Evolutionary conservation across 1,140 invertebrate genomes (phyloP), one percentile per base, ranked within the genome.

Genomic region (Lepidurus apus): DNA sequence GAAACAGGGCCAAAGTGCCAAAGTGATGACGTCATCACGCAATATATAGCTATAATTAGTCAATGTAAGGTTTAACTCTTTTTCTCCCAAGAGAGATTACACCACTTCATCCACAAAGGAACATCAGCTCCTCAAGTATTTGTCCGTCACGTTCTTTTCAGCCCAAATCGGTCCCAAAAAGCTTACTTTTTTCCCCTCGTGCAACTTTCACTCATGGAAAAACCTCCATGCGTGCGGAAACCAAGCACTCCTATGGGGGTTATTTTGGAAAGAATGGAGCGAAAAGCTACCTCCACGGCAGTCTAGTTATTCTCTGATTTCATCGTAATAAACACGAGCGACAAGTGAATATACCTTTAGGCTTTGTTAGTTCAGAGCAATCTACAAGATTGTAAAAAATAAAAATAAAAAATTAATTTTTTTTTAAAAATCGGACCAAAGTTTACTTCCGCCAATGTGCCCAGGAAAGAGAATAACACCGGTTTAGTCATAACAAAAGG

Each of bases 61-160:
- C 53, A 65, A 13, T 13, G 17, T 65, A 13, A 65, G 13, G 45
- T 13, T 65, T 65, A 65, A 1, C 21, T 65, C 53, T 65, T 65
- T 65, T 1, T 34, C 34, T 34, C 9, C 8, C 17, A 17, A 17
- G 53, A 65, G 13, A 1, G 53, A 65, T 65, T 65, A 65, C 53
- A 65, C 53, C 53, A 65, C 53, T 65, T 65, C 53, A 7, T 21
- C 53, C 21, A 21, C 34, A 65, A 13, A 65, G 10, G n/a, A 65
- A 65, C 53, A 17, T 65, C 53, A 65, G 53, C 53, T 65, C 21
- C 53, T 65, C 21, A 17, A 21, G 17, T 13, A 65, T 65, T 65
- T 65, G 21, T 65, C 53, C 21, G 53, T 65, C 53, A 65, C 53
- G 53, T 65, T 65, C 53, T n/a, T 65, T 65, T 65, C n/a, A 65